Conservation (phyloP, 1,140 invertebrate genomes). For the Idris sp. region DNA sequence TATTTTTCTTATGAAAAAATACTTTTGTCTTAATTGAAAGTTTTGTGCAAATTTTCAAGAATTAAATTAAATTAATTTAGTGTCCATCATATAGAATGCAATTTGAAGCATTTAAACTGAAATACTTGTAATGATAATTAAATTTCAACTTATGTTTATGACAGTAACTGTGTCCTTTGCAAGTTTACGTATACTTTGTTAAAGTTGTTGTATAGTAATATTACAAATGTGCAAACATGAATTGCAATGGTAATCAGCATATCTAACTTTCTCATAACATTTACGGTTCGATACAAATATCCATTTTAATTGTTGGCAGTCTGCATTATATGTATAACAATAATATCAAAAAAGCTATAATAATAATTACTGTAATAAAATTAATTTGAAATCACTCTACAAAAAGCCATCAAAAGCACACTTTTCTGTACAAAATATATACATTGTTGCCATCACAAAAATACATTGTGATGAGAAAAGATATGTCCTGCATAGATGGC, state of each 20-base stretch:
- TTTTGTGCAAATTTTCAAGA: no score
- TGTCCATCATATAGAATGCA: no score
- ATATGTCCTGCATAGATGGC: slow-evolving; percentile 7
- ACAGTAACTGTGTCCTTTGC: background rate
- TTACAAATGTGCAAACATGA: background rate
- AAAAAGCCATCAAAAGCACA: no score
- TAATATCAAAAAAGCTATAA: no score
- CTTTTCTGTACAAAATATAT: slow-evolving; percentile 8
- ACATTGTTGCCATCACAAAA: slow-evolving; percentile 12
- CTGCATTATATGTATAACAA: no score
- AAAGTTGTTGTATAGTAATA: slow-evolving; percentile 3
- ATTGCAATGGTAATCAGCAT: background rate
- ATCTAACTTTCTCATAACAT: slow-evolving; percentile 11
- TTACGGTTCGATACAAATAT: background rate
- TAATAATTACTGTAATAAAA: no score
- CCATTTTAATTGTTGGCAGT: no score
- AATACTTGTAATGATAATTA: background rate
- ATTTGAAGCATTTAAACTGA: background rate
- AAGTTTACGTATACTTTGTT: slow-evolving; percentile 5
- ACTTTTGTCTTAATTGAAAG: background rate
- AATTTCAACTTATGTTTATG: background rate
- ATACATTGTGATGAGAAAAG: slow-evolving; percentile 16
- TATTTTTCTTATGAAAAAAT: no score
- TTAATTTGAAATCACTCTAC: no score
- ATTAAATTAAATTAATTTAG: no score